Percentiles rank a stretch among this genome's conserved stretches.
phyloP scores from a whole-genome alignment of 2,888 invertebrate genomes.

The Phengaris arion region DNA sequence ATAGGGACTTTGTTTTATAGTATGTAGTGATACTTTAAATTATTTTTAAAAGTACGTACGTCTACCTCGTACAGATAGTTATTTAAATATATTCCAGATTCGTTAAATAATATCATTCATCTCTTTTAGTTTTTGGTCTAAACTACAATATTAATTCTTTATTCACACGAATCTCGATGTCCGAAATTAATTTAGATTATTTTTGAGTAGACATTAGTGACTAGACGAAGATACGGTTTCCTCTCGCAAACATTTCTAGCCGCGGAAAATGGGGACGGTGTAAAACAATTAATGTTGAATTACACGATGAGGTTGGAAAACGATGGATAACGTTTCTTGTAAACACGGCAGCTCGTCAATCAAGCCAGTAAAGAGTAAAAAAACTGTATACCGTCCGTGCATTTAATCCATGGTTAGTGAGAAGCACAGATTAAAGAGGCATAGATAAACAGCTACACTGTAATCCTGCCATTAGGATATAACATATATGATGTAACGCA shows the following conservation, averaged over 20 bases:
- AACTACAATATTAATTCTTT: too few species aligned
- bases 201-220: not conserved
- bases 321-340: not conserved
- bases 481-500: too few species aligned
- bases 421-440: too few species aligned
- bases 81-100: too few species aligned
- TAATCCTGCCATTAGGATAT: too few species aligned
- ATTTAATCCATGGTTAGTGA: not conserved
- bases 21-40: too few species aligned
- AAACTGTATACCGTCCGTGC: not conserved
- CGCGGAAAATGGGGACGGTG: not conserved
- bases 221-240: not conserved
- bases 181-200: not conserved
- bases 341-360: not conserved
- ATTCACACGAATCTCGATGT: not conserved
- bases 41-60: too few species aligned
- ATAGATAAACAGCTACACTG: too few species aligned
- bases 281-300: conserved; percentile 1
- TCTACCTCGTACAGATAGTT: too few species aligned
- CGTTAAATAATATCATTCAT: too few species aligned
- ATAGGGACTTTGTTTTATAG: too few species aligned
- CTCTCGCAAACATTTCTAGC: not conserved
- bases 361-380: not conserved
- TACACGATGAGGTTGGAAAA: not conserved
- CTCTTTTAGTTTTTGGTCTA: too few species aligned